phyloP scores from a whole-genome alignment of 1,140 invertebrate species.

The Heliconius hermathena region DNA sequence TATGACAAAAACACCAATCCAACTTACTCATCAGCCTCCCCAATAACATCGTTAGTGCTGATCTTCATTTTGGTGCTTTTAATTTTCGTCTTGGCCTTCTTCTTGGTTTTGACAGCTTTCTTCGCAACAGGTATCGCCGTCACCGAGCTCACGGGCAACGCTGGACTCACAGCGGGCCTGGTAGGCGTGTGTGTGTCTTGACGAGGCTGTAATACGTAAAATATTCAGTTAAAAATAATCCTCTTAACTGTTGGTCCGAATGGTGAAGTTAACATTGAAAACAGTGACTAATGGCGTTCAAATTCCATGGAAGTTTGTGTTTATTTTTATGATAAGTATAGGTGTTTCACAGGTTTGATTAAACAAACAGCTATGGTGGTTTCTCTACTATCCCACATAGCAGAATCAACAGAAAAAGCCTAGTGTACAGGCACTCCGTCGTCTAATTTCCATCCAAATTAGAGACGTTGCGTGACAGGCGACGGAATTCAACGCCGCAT shows the following conservation, averaged over 20 bases:
- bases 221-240: neutral
- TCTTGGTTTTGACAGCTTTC: conserved; percentile 58
- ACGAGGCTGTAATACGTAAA: conserved; percentile 46
- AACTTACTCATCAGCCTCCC: conserved; percentile 66
- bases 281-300: neutral
- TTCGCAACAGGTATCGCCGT: conserved; percentile 56
- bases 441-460: too few species aligned
- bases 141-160: conserved; percentile 66
- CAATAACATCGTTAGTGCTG: conserved; percentile 44
- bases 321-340: neutral
- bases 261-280: conserved; percentile 8
- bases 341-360: neutral
- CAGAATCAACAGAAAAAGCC: too few species aligned
- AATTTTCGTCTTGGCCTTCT: conserved; percentile 58
- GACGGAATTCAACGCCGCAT: too few species aligned
- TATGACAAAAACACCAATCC: neutral
- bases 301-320: conserved; percentile 1
- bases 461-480: too few species aligned
- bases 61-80: conserved; percentile 62
- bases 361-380: neutral
- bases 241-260: neutral
- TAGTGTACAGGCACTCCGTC: too few species aligned
- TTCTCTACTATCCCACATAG: too few species aligned
- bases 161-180: conserved; percentile 62
- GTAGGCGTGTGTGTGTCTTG: conserved; percentile 64